phyloP scores from a whole-genome alignment of 2,888 invertebrate genomes.

The Anthophora plumipes region DNA sequence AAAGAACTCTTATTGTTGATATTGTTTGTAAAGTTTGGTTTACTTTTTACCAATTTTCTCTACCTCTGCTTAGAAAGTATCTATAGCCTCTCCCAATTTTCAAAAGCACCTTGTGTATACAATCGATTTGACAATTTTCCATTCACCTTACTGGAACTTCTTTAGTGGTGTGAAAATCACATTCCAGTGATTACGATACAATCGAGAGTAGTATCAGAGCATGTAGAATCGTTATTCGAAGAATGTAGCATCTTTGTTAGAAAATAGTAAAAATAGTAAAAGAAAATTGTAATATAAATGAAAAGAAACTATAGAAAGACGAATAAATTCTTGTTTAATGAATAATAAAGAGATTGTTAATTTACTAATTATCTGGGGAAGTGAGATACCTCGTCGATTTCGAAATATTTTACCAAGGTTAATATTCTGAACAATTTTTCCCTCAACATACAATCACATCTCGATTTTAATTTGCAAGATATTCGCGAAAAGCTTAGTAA shows the following conservation, averaged over 20 bases:
- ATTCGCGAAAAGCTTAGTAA: too few species aligned
- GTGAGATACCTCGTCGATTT: too few species aligned
- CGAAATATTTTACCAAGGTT: too few species aligned
- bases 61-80: conserved; percentile 28
- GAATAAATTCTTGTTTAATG: neutral
- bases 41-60: conserved; percentile 21
- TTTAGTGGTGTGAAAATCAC: conserved; percentile 1
- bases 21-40: neutral
- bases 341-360: too few species aligned
- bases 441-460: too few species aligned
- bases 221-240: neutral
- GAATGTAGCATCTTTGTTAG: too few species aligned
- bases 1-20: neutral
- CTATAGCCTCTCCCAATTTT: conserved; percentile 29
- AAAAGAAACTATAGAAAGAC: neutral
- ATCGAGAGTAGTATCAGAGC: neutral
- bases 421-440: too few species aligned
- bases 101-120: conserved; percentile 25
- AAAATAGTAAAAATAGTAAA: neutral
- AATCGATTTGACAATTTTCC: conserved; percentile 25
- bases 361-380: too few species aligned
- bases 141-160: conserved; percentile 26
- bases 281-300: neutral
- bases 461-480: too few species aligned
- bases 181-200: neutral